Evolutionary conservation across 2,888 invertebrate species (phyloP), one percentile per base, ranked within the genome.

Genomic region (Mimumesa dahlbomi): DNA sequence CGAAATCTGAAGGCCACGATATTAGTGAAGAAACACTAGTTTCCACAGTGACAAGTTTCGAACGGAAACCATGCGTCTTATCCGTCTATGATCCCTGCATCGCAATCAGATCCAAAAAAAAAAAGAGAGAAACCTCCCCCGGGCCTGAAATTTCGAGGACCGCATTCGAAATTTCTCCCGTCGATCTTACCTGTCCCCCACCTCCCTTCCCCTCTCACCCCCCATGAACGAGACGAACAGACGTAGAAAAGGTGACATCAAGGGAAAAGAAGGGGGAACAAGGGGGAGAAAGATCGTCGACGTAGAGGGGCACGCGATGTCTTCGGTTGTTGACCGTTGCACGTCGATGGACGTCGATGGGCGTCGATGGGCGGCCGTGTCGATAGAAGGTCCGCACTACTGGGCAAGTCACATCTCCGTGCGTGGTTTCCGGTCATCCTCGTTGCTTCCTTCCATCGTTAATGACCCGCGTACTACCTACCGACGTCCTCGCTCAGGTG

Each of bases 401-500:
- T 50, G 64, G 58, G 71, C 71, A 52, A 85, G 86, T 87, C 87
- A 87, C 87, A 87, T 86, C 87, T 87, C 83, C 73, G 87, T 83
- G 87, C 87, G 87, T 87, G 87, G 87, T 78, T 87, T 87, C 87
- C 87, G 87, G 87, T 81, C 84, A 80, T 81, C 81, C 70, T 72
- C 68, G 67, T 77, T 74, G 83, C 83, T 87, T 87, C 87, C 87
- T 87, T 77, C 84, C 85, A 85, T 87, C 82, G 81, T 75, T 85
- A 86, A 86, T 86, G 82, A 81, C 77, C 63, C 63, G 69, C 65
- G 58, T 56, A 38, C 77, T 43, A 46, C 19, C 49, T 45, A 19
- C 13, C 53, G 29, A 14, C 48, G 13, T 29, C 52, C 52, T 36
- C 73, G 16, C 40, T 75, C 76, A 84, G 78, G 80, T 79, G 79